Conservation (phyloP, 2,113 vertebrate genomes). For the Tonatia bakeri region DNA sequence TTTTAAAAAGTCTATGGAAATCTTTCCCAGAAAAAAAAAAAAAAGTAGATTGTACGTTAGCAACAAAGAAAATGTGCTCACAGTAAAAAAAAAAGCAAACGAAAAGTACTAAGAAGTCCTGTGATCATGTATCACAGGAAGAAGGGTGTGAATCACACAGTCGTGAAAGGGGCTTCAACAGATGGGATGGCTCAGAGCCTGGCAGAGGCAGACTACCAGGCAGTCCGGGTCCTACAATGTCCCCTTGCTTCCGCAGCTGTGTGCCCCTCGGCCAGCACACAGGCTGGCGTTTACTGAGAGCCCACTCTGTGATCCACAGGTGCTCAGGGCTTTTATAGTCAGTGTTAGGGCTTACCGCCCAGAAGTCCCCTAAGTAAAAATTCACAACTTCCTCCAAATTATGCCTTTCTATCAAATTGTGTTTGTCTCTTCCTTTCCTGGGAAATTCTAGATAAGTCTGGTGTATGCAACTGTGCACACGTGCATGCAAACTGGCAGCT, state of each 20-base stretch:
- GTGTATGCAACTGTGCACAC: background rate
- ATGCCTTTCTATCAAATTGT: background rate
- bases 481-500: background rate
- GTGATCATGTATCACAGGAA: background rate
- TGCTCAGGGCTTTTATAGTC: background rate
- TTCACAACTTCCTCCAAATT: background rate
- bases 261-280: background rate
- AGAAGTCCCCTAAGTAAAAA: background rate
- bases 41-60: background rate
- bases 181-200: background rate
- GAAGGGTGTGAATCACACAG: constrained; percentile 21
- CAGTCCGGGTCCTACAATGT: background rate
- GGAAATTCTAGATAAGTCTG: background rate
- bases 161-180: constrained; percentile 5
- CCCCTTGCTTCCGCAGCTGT: constrained; percentile 7
- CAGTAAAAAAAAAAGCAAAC: background rate
- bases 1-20: background rate
- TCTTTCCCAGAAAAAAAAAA: background rate
- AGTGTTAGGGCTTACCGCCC: background rate
- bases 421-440: constrained; percentile 24
- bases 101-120: background rate
- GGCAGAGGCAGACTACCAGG: background rate
- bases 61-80: background rate
- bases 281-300: background rate
- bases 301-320: background rate